Conservation (phyloP, 2,888 invertebrate genomes). For the Dichetophora obliterata region DNA sequence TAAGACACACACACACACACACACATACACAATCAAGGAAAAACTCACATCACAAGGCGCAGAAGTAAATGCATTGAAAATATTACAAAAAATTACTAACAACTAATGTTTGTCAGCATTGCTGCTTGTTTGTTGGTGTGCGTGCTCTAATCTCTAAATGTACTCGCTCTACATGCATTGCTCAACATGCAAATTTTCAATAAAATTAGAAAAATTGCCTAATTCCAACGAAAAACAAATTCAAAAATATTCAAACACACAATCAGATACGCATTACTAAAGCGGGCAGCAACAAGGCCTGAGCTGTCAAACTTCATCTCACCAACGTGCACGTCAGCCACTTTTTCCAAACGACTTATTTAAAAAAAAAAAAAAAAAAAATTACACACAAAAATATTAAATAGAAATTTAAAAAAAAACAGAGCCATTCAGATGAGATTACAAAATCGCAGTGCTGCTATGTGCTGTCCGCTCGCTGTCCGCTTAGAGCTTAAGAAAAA, state of each 20-base stretch:
- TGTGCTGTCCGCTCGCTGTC: neutral
- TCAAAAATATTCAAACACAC: neutral
- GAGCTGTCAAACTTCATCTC: slow-evolving; percentile 38
- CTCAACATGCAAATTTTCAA: slow-evolving; percentile 39
- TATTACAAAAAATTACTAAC: slow-evolving; percentile 29
- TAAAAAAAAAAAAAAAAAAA: neutral
- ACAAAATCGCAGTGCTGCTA: slow-evolving; percentile 41
- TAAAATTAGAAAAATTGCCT: neutral
- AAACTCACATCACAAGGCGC: neutral
- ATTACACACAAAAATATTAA: neutral
- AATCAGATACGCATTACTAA: neutral
- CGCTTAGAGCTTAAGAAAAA: neutral
- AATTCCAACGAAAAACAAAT: neutral
- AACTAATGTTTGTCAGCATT: slow-evolving; percentile 32
- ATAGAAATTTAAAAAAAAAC: neutral
- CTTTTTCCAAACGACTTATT: slow-evolving; percentile 19
- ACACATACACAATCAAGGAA: neutral
- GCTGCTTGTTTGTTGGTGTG: neutral
- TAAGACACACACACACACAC: neutral
- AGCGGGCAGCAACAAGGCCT: neutral
- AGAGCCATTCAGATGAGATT: slow-evolving; percentile 49
- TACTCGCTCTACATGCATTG: slow-evolving; percentile 13
- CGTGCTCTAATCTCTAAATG: too few relatives aligned
- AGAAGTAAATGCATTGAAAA: neutral
- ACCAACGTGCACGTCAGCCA: neutral